phyloP scores from a whole-genome alignment of 1,140 invertebrate species.

The Dreissena polymorpha region DNA sequence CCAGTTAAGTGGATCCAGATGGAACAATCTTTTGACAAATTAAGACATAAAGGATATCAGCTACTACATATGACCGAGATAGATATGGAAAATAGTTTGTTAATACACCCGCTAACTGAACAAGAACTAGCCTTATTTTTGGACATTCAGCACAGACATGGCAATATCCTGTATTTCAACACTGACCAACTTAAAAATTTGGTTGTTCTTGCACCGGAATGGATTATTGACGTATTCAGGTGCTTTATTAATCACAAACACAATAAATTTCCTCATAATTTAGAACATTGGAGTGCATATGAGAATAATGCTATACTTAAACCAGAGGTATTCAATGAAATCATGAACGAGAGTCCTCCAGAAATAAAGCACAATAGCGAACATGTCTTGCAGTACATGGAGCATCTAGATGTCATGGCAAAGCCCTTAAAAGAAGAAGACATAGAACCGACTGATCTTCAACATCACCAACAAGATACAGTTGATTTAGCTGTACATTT shows the following conservation, averaged over 20 bases:
- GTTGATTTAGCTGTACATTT: too few relatives aligned
- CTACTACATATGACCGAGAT: conserved; percentile 17
- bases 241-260: conserved; percentile 28
- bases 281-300: conserved; percentile 6
- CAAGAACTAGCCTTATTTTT: conserved; percentile 6
- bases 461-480: background rate
- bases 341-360: conserved; percentile 14
- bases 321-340: conserved; percentile 26
- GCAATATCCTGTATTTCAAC: conserved; percentile 26
- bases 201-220: conserved; percentile 25
- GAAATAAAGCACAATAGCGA: conserved; percentile 1
- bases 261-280: conserved; percentile 16
- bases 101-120: conserved; percentile 10
- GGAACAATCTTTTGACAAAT: conserved; percentile 1
- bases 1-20: conserved; percentile 26
- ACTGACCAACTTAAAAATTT: conserved; percentile 16
- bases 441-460: background rate
- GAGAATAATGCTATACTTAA: conserved; percentile 18
- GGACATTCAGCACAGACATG: too few relatives aligned
- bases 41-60: conserved; percentile 23
- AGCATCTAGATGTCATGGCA: conserved; percentile 30
- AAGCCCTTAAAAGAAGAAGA: background rate
- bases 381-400: conserved; percentile 35
- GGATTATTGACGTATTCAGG: conserved; percentile 42
- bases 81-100: background rate